Conservation (phyloP, 2,888 invertebrate species). For the Scaptomyza caliginosa region DNA sequence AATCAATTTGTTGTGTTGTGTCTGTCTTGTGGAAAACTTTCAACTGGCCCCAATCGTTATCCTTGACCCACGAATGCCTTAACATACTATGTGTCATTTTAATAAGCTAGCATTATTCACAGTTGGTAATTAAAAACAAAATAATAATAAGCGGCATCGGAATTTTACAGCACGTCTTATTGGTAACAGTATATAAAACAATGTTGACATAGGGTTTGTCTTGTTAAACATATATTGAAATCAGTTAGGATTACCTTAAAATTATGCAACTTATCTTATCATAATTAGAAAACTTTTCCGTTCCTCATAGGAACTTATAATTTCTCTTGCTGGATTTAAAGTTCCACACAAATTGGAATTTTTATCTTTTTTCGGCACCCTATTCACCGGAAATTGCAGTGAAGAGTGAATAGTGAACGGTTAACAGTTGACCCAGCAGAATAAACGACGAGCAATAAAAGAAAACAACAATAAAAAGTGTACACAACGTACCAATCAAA, state of each 20-base stretch:
- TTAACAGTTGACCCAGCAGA: slow-evolving; percentile 32
- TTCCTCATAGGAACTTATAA: background rate
- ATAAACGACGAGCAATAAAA: slow-evolving; percentile 27
- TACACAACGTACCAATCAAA: slow-evolving; percentile 48
- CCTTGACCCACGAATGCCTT: slow-evolving; percentile 64
- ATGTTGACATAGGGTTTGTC: too few relatives aligned
- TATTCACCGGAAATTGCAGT: slow-evolving; percentile 47
- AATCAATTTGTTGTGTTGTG: slow-evolving; percentile 42
- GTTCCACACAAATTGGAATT: slow-evolving; percentile 40
- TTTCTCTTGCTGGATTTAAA: slow-evolving; percentile 28
- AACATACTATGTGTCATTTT: slow-evolving; percentile 50
- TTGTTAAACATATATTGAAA: too few relatives aligned
- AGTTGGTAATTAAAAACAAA: slow-evolving; percentile 29
- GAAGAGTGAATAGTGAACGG: too few relatives aligned
- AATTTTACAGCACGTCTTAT: slow-evolving; percentile 39
- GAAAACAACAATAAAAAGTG: slow-evolving; percentile 17
- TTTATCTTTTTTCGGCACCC: slow-evolving; percentile 10
- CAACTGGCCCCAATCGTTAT: slow-evolving; percentile 53
- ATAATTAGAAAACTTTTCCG: too few relatives aligned
- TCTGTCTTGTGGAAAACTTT: slow-evolving; percentile 55
- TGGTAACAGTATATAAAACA: too few relatives aligned
- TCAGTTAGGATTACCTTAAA: too few relatives aligned
- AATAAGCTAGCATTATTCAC: slow-evolving; percentile 49
- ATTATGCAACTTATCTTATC: too few relatives aligned
- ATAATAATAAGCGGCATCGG: slow-evolving; percentile 19